phyloP scores from a whole-genome alignment of 2,113 vertebrate genomes.

The Cheirogaleus medius region DNA sequence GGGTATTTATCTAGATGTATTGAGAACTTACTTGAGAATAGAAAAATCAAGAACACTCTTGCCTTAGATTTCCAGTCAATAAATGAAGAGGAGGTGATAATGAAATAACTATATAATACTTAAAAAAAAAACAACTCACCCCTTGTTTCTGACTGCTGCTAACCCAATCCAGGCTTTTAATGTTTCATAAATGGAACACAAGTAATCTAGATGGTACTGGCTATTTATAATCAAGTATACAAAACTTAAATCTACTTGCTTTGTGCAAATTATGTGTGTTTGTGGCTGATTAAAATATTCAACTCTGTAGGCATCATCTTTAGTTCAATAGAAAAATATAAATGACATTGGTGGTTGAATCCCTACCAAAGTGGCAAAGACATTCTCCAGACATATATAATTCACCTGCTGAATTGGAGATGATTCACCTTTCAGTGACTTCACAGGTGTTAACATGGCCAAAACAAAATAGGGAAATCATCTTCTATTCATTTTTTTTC shows the following conservation, averaged over 20 bases:
- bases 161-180: neutral
- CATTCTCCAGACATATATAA: neutral
- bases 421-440: conserved; percentile 42
- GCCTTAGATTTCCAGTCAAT: conserved; percentile 10
- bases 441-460: conserved; percentile 40
- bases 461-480: conserved; percentile 47
- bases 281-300: conserved; percentile 54
- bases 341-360: conserved; percentile 32
- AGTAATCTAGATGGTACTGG: neutral
- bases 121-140: neutral
- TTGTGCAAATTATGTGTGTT: conserved; percentile 31
- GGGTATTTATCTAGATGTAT: neutral
- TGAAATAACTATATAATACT: neutral
- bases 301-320: conserved; percentile 5
- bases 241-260: conserved; percentile 29
- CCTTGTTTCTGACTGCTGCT: conserved; percentile 1
- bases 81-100: conserved; percentile 4
- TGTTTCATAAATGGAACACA: neutral
- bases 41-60: conserved; percentile 43
- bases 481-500: conserved; percentile 34
- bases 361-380: neutral
- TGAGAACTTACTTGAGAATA: neutral
- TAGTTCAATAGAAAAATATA: conserved; percentile 46
- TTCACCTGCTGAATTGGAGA: conserved; percentile 42
- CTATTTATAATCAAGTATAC: neutral